Percentiles rank a stretch among this genome's conserved stretches.
These are phyloP conservation scores for Belonocnema kinseyi DNA, from an alignment of 1,140 invertebrate species.

Conservation along the genomic window DNA sequence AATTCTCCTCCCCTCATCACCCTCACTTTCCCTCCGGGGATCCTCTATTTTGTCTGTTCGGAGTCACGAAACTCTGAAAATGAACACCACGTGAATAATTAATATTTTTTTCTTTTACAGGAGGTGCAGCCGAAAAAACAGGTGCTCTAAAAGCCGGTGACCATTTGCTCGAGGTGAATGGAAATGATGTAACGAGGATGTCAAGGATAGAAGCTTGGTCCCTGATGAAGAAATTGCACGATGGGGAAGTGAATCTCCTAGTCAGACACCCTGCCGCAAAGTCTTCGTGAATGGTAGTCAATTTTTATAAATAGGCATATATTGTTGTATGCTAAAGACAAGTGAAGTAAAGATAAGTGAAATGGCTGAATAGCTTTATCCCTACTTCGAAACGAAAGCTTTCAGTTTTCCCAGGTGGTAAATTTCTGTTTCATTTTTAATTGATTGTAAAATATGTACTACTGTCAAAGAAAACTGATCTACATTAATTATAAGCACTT, in stretches of 20 bases:
- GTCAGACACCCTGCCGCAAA: conserved; percentile 75
- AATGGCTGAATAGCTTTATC: conserved; percentile 28
- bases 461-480: not conserved
- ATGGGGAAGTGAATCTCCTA: conserved; percentile 83
- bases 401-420: not conserved
- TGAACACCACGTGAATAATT: too few relatives aligned
- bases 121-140: conserved; percentile 92
- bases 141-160: conserved; percentile 89
- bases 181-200: conserved; percentile 86
- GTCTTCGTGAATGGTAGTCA: conserved; percentile 66
- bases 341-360: conserved; percentile 41
- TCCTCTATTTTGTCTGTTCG: too few relatives aligned
- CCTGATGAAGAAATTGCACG: conserved; percentile 90
- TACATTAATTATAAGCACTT: not conserved
- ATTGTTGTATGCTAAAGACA: conserved; percentile 20
- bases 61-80: too few relatives aligned
- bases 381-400: not conserved
- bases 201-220: conserved; percentile 95
- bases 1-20: too few relatives aligned
- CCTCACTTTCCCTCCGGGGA: too few relatives aligned
- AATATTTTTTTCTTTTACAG: too few relatives aligned
- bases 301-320: conserved; percentile 36
- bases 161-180: conserved; percentile 90
- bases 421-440: not conserved
- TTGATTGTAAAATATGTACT: not conserved